Evolutionary conservation across 2,113 vertebrate genomes (phyloP), one percentile per base, ranked within the genome.

Genomic region (Oncorhynchus tshawytscha): DNA sequence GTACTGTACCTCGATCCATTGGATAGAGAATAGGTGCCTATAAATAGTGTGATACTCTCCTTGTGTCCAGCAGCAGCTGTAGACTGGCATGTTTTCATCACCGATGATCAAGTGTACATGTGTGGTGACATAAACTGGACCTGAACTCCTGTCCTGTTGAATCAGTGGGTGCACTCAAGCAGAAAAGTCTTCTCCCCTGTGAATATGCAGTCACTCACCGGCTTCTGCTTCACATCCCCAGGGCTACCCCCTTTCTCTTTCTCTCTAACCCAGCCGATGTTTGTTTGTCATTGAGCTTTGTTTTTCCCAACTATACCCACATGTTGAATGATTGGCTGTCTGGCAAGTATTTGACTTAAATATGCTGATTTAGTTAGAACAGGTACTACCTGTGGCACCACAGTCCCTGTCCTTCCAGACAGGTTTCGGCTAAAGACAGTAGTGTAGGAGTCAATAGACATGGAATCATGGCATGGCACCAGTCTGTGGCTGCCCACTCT

Each of bases 41-140:
- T 34, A 76, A 69, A 29, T 39, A 22, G 18, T 73, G 79, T 77
- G 60, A 54, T 48, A 54, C 82, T 70, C 65, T n/a, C 75, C 72
- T 59, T 27, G 76, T 82, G 78, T 89, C 80, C 78, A 76, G 86
- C 80, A 87, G 84, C 86, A 88, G 89, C 88, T 88, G 82, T 75
- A 82, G 86, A 88, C 86, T 84, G 90, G 83, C 88, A 82, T 85
- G 89, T 88, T 86, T 86, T 87, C 77, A 82, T 90, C 87, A 89
- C 83, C 88, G 86, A 90, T 75, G 87, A 90, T 90, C 79, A 81
- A 72, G 83, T 74, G 77, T 74, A 82, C 64, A n/a, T 78, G 29
- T 34, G 18, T 78, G 22, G 79, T 91, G 90, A 93, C 91, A 90
- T 88, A 91, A 89, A 92, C 87, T 87, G 89, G 83, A 92, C 89